These are phyloP conservation scores for Crotalus viridis DNA, from an alignment of 2,113 vertebrate species.

Conservation along the genomic window DNA sequence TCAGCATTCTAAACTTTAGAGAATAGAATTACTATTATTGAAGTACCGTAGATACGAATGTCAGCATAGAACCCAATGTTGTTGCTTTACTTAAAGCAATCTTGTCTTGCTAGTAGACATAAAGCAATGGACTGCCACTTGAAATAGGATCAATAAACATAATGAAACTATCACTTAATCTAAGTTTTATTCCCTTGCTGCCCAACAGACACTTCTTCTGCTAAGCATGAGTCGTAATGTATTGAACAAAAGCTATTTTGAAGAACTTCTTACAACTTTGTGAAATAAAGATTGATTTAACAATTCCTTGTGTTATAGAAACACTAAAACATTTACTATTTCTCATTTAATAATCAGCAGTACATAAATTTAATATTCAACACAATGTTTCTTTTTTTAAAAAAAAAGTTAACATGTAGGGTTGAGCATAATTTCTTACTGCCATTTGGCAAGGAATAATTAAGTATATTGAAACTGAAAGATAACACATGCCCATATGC, in stretches of 20 bases:
- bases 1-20: slow-evolving; percentile 5
- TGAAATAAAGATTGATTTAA: neutral
- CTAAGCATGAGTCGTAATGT: neutral
- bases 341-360: neutral
- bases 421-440: neutral
- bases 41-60: neutral
- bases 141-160: slow-evolving; percentile 15
- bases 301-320: neutral
- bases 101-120: slow-evolving; percentile 13
- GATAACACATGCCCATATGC: neutral
- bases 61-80: neutral
- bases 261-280: neutral
- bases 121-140: slow-evolving; percentile 14
- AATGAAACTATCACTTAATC: slow-evolving; percentile 24
- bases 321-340: neutral
- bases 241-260: neutral
- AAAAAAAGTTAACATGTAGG: neutral
- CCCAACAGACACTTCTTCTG: neutral
- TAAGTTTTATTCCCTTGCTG: neutral
- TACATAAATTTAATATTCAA: neutral
- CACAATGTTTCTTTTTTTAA: neutral
- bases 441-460: neutral
- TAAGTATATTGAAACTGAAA: neutral
- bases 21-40: neutral
- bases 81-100: slow-evolving; percentile 5